Evolutionary conservation across 1,140 invertebrate species (phyloP).

Genomic region (Diachasmimorpha longicaudata): DNA sequence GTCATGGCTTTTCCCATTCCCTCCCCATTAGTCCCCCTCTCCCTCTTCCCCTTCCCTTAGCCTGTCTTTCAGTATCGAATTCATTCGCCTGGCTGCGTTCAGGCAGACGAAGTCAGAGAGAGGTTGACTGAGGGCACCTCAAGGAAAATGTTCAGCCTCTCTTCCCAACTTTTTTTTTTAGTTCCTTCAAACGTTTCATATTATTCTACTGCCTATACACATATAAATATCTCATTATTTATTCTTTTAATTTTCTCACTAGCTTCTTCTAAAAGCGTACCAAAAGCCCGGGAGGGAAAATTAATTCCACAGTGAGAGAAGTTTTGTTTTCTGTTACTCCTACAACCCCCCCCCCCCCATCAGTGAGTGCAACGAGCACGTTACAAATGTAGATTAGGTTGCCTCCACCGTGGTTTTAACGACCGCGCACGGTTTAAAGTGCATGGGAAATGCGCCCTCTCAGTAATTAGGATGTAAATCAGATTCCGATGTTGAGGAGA

Average conservation of each 20-base stretch:
- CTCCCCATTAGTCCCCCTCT: neutral
- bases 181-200: neutral
- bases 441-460: constrained; percentile 27
- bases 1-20: constrained; percentile 15
- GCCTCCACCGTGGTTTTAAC: constrained; percentile 35
- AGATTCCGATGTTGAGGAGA: constrained; percentile 38
- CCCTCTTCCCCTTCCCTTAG: too few species aligned
- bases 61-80: constrained; percentile 38
- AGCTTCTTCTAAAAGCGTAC: neutral
- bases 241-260: neutral
- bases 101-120: constrained; percentile 16
- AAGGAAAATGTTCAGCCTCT: constrained; percentile 5
- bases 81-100: constrained; percentile 39
- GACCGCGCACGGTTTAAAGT: constrained; percentile 31
- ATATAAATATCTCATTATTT: neutral
- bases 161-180: neutral
- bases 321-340: constrained; percentile 13
- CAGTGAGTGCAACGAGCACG: constrained; percentile 23
- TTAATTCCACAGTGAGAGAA: constrained; percentile 4
- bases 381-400: constrained; percentile 47
- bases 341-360: neutral
- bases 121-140: neutral
- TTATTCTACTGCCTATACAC: neutral
- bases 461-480: constrained; percentile 55
- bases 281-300: neutral